Percentiles rank a stretch among this genome's conserved stretches.
Conservation (phyloP, 1,140 invertebrate species). For the Pristionchus pacificus region DNA sequence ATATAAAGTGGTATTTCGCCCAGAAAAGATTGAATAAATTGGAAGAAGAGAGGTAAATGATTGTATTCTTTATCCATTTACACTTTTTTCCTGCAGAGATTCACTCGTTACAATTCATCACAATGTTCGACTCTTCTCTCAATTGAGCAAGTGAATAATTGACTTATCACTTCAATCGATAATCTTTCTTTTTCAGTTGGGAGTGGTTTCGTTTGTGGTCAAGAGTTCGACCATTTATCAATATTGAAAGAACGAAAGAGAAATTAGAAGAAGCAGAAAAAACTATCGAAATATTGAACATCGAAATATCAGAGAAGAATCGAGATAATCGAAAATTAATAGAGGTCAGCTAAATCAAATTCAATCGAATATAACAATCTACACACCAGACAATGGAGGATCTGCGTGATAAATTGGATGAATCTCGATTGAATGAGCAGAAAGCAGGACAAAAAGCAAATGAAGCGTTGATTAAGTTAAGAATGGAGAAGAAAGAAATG, state of each 20-base stretch:
- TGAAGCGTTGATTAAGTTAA: slow-evolving; percentile 6
- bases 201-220: slow-evolving; percentile 33
- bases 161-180: neutral
- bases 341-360: neutral
- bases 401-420: slow-evolving; percentile 24
- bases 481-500: slow-evolving; percentile 19
- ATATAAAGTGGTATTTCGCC: slow-evolving; percentile 41
- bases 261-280: slow-evolving; percentile 29
- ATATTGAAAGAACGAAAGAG: slow-evolving; percentile 37
- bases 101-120: slow-evolving; percentile 42
- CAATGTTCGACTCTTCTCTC: slow-evolving; percentile 37
- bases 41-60: slow-evolving; percentile 36
- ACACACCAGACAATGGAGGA: slow-evolving; percentile 8
- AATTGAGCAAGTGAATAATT: neutral
- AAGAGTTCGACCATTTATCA: slow-evolving; percentile 35
- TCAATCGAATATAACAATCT: neutral
- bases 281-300: slow-evolving; percentile 11
- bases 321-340: neutral
- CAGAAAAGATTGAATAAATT: slow-evolving; percentile 18
- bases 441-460: slow-evolving; percentile 12
- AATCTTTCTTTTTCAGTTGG: slow-evolving; percentile 30
- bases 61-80: slow-evolving; percentile 4
- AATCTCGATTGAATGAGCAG: slow-evolving; percentile 18
- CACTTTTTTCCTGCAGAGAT: slow-evolving; percentile 31
- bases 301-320: neutral